Conservation (phyloP, 2,797 vertebrate species). For the Taeniopygia guttata region DNA sequence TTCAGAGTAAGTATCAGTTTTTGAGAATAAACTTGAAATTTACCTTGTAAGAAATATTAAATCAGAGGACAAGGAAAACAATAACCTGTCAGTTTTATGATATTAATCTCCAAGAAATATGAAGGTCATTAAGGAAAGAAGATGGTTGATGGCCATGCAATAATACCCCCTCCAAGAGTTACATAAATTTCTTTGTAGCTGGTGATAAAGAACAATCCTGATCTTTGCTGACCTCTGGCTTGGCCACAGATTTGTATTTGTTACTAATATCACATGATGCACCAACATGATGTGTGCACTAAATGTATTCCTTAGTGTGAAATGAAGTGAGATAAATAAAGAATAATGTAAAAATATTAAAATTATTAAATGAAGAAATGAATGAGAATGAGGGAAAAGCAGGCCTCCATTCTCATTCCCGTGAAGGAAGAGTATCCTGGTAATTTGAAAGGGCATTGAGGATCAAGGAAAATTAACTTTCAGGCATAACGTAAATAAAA, state of each 20-base stretch:
- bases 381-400: not conserved
- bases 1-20: not conserved
- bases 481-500: constrained; percentile 2
- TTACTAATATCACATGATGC: not conserved
- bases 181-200: not conserved
- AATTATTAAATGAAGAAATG: not conserved
- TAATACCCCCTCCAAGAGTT: not conserved
- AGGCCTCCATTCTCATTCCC: not conserved
- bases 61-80: not conserved
- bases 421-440: not conserved
- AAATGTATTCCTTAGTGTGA: not conserved
- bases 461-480: not conserved
- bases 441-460: not conserved
- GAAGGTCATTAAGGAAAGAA: not conserved
- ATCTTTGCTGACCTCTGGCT: not conserved
- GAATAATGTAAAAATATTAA: not conserved
- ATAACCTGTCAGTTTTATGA: not conserved
- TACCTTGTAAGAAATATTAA: not conserved
- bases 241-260: not conserved
- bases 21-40: not conserved
- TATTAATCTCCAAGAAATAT: not conserved
- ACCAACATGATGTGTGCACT: not conserved
- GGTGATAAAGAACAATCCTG: not conserved
- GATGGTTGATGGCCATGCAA: not conserved
- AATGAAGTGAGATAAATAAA: not conserved